phyloP scores from a whole-genome alignment of 2,797 vertebrate genomes.

The Galaxias olidus region DNA sequence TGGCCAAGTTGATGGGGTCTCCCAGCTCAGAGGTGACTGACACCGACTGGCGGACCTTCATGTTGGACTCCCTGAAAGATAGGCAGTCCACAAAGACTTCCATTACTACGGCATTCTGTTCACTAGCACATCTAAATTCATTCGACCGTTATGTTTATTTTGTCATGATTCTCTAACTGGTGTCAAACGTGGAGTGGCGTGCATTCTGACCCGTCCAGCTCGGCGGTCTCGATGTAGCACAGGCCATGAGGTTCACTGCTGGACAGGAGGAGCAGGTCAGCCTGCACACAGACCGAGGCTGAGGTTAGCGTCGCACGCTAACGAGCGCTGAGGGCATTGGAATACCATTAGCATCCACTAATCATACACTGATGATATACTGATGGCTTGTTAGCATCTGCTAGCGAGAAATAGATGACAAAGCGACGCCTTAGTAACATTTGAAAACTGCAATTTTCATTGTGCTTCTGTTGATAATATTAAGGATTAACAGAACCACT shows the following conservation, averaged over 20 bases:
- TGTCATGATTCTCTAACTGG: not conserved
- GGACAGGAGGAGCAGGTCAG: conserved; percentile 92
- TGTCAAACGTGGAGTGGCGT: no score
- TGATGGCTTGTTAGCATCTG: conserved; percentile 14
- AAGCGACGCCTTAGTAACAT: not conserved
- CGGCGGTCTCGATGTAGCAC: conserved; percentile 96
- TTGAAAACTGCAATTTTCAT: not conserved
- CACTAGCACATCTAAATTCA: not conserved
- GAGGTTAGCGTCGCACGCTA: conserved; percentile 30
- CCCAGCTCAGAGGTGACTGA: conserved; percentile 86
- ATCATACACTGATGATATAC: not conserved
- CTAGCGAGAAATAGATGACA: not conserved
- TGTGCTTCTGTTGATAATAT: no score
- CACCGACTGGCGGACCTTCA: conserved; percentile 93
- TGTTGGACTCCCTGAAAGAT: conserved; percentile 89
- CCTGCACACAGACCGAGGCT: conserved; percentile 72
- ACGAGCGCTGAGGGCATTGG: conserved; percentile 8
- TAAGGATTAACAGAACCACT: no score
- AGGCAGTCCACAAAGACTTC: conserved; percentile 12
- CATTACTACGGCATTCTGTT: no score
- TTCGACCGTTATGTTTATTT: not conserved
- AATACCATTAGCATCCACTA: conserved; percentile 22
- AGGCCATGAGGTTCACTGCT: conserved; percentile 94
- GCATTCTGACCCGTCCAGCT: conserved; percentile 88
- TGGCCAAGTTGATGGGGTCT: conserved; percentile 82